These are phyloP conservation scores for Conomelus anceps DNA, from an alignment of 2,888 invertebrate species.

Conservation along the genomic window DNA sequence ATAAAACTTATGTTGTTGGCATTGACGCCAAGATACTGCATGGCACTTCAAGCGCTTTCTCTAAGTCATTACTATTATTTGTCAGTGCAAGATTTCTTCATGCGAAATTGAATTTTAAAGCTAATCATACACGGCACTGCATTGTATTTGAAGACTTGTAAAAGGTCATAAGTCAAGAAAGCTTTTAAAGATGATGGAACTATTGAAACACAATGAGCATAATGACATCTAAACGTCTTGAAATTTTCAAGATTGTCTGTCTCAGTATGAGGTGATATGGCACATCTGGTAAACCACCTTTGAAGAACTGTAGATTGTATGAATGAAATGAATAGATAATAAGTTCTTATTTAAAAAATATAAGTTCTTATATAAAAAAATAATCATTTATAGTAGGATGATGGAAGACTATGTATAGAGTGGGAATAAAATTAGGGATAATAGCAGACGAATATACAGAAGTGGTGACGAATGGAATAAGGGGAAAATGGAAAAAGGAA, in stretches of 20 bases:
- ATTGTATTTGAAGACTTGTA: not conserved
- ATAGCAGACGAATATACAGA: no score
- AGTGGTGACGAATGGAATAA: no score
- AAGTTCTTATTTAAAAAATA: no score
- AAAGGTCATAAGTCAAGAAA: not conserved
- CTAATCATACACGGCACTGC: not conserved
- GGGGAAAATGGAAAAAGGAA: no score
- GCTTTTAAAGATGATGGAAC: not conserved
- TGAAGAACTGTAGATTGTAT: no score
- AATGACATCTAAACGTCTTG: not conserved
- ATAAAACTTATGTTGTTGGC: not conserved
- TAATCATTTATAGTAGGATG: no score
- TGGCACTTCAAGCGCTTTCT: no score
- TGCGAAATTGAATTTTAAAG: not conserved
- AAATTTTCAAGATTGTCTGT: not conserved
- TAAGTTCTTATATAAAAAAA: no score
- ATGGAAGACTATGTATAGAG: no score
- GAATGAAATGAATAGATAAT: no score
- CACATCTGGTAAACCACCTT: not conserved
- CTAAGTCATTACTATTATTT: not conserved
- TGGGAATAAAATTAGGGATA: no score
- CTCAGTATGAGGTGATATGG: not conserved
- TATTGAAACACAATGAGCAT: not conserved
- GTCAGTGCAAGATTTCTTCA: not conserved
- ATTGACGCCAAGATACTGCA: not conserved